Base-by-base conservation (phyloP, 2,888 invertebrate genomes). In the Ectemnius continuus region DNA sequence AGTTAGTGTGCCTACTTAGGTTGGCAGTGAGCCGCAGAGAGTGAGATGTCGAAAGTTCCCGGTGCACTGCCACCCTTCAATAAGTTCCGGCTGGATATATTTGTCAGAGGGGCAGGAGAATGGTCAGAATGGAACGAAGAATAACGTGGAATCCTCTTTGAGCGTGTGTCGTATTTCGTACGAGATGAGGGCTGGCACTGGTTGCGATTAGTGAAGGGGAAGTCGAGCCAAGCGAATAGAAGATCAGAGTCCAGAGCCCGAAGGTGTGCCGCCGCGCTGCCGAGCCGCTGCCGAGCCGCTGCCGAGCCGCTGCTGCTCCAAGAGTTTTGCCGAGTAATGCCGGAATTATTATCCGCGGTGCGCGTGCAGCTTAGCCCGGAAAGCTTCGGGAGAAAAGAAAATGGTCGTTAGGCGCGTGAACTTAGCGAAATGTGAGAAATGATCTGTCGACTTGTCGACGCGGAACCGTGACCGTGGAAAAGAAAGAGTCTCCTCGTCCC, bases 361-460 rank as follows among this genome's bases (percentile, higher is more conserved):
- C 48, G 23, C 23, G 23, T 23, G 68, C 68, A 57, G 57, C 16
- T 58, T 57, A 67, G 36, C 13, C 60, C 69, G 64, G 46, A 69
- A 47, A 52, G 56, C 57, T 64, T 59, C 66, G 59, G 65, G 58
- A 70, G 74, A 71, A 72, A 72, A 77, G 81, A 81, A 79, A 81
- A 81, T 77, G 82, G 73, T 81, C 81, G 76, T 84, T 78, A 83
- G 79, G 75, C 77, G 73, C 86, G 85, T 84, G 89, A 36, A 36
- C 36, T 36, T 36, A 36, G 36, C 90, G 91, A 91, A 91, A 91
- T 91, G 91, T 91, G 91, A 92, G 91, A 92, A 92, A 92, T 92
- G 90, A 89, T 89, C 88, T 88, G 90, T 90, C 90, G 86, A 81
- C 84, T 70, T 79, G 36, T 11, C 36, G 23, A 23, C 23, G 23